phyloP scores from a whole-genome alignment of 2,113 vertebrate genomes.

The Camelus bactrianus region DNA sequence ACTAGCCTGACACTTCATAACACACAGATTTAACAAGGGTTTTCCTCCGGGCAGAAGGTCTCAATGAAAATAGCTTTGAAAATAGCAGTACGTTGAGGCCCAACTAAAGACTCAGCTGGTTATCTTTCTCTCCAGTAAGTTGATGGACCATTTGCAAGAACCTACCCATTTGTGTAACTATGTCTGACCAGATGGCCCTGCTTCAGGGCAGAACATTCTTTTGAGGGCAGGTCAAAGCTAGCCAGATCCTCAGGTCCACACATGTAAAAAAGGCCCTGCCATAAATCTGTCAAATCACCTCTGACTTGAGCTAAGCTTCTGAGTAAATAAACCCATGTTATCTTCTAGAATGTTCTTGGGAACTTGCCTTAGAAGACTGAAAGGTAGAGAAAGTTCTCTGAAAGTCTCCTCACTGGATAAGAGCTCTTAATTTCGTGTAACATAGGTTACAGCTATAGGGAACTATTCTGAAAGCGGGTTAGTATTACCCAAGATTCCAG shows the following conservation, averaged over 20 bases:
- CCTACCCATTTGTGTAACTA: background rate
- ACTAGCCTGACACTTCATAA: constrained; percentile 19
- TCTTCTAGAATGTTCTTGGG: constrained; percentile 64
- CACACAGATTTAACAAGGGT: background rate
- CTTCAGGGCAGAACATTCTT: constrained; percentile 20
- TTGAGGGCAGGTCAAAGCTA: background rate
- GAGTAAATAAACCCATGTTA: background rate
- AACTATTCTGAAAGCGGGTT: background rate
- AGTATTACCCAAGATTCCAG: constrained; percentile 51
- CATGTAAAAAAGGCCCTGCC: constrained; percentile 49
- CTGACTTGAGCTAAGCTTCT: constrained; percentile 36
- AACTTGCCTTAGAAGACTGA: constrained; percentile 53
- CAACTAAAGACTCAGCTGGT: background rate
- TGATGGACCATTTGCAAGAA: background rate
- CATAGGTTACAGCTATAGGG: background rate
- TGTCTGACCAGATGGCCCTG: background rate
- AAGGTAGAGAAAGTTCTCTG: constrained; percentile 31
- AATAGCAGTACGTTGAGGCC: background rate
- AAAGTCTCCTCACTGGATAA: constrained; percentile 14
- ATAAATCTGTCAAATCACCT: constrained; percentile 53
- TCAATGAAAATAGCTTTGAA: constrained; percentile 56
- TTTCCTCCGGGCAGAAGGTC: constrained; percentile 47
- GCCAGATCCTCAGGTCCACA: constrained; percentile 35
- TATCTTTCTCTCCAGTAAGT: constrained; percentile 14
- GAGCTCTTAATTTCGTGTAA: constrained; percentile 29